phyloP scores from a whole-genome alignment of 1,140 invertebrate species.

The Parasteatoda tepidariorum region DNA sequence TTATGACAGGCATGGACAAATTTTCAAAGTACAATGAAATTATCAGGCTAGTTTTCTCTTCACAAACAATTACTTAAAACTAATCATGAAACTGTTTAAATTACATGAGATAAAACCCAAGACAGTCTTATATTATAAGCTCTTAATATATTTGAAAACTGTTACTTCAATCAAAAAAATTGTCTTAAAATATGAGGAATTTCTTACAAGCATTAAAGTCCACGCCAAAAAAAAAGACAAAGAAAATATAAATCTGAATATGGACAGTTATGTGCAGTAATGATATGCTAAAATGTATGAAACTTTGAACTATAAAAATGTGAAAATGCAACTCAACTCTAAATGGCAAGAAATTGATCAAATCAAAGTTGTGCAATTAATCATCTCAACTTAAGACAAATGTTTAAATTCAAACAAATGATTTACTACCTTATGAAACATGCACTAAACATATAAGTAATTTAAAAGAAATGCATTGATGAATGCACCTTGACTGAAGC shows the following conservation, averaged over 20 bases:
- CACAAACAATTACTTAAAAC: too few species aligned
- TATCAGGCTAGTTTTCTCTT: too few species aligned
- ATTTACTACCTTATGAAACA: not conserved
- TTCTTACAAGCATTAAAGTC: not conserved
- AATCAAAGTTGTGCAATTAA: not conserved
- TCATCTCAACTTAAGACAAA: not conserved
- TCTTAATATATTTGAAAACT: too few species aligned
- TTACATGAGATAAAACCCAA: too few species aligned
- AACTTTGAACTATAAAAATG: not conserved
- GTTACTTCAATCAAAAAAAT: too few species aligned
- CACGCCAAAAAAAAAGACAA: not conserved
- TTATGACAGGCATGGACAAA: not conserved
- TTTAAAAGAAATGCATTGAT: not conserved
- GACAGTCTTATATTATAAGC: too few species aligned
- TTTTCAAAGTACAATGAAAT: not conserved
- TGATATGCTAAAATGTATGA: not conserved
- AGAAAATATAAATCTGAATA: not conserved
- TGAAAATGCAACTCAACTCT: not conserved
- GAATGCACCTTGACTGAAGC: too few species aligned
- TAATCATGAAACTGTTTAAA: too few species aligned
- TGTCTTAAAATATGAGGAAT: too few species aligned
- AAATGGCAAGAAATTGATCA: not conserved
- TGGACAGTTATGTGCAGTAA: not conserved
- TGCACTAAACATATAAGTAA: not conserved
- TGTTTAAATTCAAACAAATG: not conserved